Base-by-base conservation (phyloP, 2,797 vertebrate genomes). In the Astyanax mexicanus region DNA sequence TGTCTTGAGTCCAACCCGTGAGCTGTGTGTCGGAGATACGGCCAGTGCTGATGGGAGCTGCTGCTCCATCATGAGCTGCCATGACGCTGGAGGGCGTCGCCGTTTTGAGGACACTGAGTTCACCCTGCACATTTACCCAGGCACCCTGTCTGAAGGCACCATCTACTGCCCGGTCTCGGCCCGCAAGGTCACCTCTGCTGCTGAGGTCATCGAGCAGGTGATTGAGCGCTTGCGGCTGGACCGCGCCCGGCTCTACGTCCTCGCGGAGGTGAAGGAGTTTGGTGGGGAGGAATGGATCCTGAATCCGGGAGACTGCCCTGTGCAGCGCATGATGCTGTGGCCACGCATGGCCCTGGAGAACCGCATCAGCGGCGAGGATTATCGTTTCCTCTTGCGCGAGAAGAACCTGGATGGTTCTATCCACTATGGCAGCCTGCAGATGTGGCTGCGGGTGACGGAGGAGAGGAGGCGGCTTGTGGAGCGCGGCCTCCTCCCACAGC, bases 251-350 rank as follows among this genome's bases (percentile, higher is more conserved):
- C 98, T 95, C 45, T 99, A 99, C 0, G 97, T 99, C 65, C 83
- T 99, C 25, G 98, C 98, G 0, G 98, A 99, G 82, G 98, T 99
- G 78, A 99, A 99, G 87, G 98, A 99, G 86, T 99, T 99, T 12
- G 98, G 98, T 1, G 98, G 98, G 38, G 98, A 99, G 81, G 98
- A 99, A 90, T 99, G 98, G 98, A 98, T 99, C 80, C 94, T 99
- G 82, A 99, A 99, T 90, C 97, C 98, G 58, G 93, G 90, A 7
- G 98, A 99, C 90, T 98, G 96, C 83, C 98, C 98, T 0, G 97
- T 97, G 83, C 98, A 99, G 81, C 95, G 98, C 86, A 98, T 99
- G 98, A 95, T 99, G 96, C 88, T 99, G 73, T 99, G 98, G 98
- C 98, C 98, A 0, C 96, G 97, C 0, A 92, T 95, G 90, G 98